Evolutionary conservation across 2,797 vertebrate species (phyloP).

Genomic region (Leptodactylus fallax): DNA sequence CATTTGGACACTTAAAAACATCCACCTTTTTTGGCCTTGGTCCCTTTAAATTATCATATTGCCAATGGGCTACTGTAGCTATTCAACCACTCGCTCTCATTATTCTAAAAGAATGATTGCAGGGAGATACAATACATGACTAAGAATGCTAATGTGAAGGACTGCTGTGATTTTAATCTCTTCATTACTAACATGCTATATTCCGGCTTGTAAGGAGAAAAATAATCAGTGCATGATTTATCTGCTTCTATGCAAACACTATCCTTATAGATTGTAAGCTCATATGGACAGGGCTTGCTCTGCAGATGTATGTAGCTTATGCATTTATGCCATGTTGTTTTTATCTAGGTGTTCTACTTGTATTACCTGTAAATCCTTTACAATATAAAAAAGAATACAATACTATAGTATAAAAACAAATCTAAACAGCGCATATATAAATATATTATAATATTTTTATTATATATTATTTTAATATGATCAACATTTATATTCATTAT

Average conservation of each 20-base stretch:
- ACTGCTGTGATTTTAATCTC: slow-evolving; percentile 40
- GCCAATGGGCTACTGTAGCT: slow-evolving; percentile 49
- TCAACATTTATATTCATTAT: background rate
- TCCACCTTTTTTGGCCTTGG: slow-evolving; percentile 6
- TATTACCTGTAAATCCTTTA: background rate
- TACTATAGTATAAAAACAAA: background rate
- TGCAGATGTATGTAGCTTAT: background rate
- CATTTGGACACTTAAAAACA: slow-evolving; percentile 60
- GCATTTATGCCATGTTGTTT: background rate
- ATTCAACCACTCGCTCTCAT: slow-evolving; percentile 47
- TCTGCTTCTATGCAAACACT: background rate
- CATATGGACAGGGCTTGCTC: background rate
- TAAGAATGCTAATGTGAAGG: slow-evolving; percentile 48
- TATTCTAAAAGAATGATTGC: slow-evolving; percentile 55
- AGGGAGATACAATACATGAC: slow-evolving; percentile 48
- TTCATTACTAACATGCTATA: slow-evolving; percentile 34
- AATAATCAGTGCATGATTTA: background rate
- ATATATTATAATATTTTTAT: background rate
- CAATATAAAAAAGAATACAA: background rate
- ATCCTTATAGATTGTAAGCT: background rate
- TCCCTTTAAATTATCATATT: slow-evolving; percentile 62
- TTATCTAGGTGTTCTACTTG: too few relatives aligned
- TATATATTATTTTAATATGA: too few relatives aligned
- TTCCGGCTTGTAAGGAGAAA: slow-evolving; percentile 28
- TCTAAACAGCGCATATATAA: background rate